Conservation (phyloP, 2,888 invertebrate genomes). For the Pristionchus exspectatus region DNA sequence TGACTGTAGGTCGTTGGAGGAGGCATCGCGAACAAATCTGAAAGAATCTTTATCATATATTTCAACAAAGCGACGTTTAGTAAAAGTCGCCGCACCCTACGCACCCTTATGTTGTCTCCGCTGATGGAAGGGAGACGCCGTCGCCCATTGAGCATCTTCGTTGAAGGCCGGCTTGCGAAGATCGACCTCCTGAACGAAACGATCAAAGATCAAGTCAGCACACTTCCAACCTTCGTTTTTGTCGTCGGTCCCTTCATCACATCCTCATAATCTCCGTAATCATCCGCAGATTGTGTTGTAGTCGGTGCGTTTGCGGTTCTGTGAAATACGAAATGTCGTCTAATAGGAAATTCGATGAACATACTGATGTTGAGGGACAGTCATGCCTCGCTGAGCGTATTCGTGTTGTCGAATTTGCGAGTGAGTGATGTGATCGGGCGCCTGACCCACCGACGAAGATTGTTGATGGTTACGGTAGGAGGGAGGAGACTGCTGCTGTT, state of each 20-base stretch:
- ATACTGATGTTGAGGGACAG: neutral
- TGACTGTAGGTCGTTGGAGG: neutral
- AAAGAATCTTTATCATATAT: neutral
- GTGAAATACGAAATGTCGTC: constrained; percentile 9
- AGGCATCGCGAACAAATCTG: constrained; percentile 22
- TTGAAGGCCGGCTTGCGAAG: constrained; percentile 37
- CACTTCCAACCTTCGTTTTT: neutral
- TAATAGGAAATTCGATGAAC: neutral
- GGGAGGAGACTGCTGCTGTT: neutral
- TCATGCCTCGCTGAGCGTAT: constrained; percentile 15
- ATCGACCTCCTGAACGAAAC: neutral
- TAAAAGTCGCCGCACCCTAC: neutral
- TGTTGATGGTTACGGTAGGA: neutral
- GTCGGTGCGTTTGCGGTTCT: constrained; percentile 50
- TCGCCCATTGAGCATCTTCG: constrained; percentile 21
- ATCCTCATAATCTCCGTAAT: constrained; percentile 56
- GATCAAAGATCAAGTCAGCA: neutral
- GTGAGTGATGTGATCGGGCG: neutral
- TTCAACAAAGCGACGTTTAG: neutral
- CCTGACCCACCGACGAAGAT: neutral
- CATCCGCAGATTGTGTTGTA: constrained; percentile 52
- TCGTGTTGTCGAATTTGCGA: constrained; percentile 34
- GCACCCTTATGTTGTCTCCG: constrained; percentile 12
- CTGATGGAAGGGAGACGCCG: neutral
- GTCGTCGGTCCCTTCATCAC: constrained; percentile 8